Percentiles rank a stretch among this genome's conserved stretches.
Evolutionary conservation across 1,140 invertebrate genomes (phyloP).

Genomic region (Leptestheria dahalacensis): DNA sequence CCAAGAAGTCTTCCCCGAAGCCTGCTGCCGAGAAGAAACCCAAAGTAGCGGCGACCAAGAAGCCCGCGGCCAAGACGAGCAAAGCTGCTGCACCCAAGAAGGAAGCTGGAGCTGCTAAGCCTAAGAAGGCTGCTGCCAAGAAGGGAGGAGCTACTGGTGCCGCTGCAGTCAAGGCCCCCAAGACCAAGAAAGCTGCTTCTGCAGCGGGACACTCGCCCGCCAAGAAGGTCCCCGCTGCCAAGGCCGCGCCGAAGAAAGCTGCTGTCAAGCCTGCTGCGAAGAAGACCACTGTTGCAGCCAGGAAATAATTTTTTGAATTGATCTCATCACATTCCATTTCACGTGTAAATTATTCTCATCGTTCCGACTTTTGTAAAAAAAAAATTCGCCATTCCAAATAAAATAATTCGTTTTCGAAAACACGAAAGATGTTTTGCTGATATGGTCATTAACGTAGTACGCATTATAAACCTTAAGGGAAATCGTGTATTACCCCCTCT

Average conservation of each 20-base stretch:
- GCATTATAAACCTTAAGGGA: too few relatives aligned
- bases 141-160: conserved; percentile 19
- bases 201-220: neutral
- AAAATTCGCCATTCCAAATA: too few relatives aligned
- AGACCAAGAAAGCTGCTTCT: neutral
- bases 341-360: neutral
- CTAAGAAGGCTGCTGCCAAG: conserved; percentile 4
- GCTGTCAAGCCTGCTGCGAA: conserved; percentile 14
- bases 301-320: too few relatives aligned
- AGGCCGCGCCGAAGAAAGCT: conserved; percentile 17
- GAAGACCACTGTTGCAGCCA: neutral
- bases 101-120: conserved; percentile 15
- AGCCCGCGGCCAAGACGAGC: conserved; percentile 12
- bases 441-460: too few relatives aligned
- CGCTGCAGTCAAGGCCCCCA: neutral
- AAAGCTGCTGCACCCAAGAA: conserved; percentile 23
- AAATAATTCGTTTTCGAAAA: too few relatives aligned
- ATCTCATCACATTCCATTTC: too few relatives aligned
- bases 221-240: neutral
- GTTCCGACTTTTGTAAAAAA: too few relatives aligned
- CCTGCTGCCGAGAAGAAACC: conserved; percentile 35
- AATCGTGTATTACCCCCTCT: too few relatives aligned
- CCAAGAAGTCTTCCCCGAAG: conserved; percentile 34
- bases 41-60: conserved; percentile 17
- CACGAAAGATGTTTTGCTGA: too few relatives aligned